Evolutionary conservation across 2,888 invertebrate species (phyloP).

Genomic region (Metacarcinus magister): DNA sequence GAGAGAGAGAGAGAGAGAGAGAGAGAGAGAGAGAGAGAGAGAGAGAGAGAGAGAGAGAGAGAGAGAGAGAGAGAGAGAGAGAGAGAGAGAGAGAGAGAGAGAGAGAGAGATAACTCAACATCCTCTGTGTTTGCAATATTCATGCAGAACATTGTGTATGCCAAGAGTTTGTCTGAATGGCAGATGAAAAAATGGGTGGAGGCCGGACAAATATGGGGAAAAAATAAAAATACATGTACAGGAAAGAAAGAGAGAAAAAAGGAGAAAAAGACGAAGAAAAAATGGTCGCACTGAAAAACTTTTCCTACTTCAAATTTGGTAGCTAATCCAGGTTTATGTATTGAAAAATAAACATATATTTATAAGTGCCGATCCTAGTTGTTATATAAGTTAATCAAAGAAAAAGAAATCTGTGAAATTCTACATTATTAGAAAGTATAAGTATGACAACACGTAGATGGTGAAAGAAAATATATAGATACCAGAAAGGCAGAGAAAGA

Average conservation of each 20-base stretch:
- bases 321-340: background rate
- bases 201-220: background rate
- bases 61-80: no score
- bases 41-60: slow-evolving; percentile 26
- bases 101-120: background rate
- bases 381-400: no score
- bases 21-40: slow-evolving; percentile 26
- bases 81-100: slow-evolving; percentile 34
- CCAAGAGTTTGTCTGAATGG: background rate
- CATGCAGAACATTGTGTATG: background rate
- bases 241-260: background rate
- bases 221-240: background rate
- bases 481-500: background rate
- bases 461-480: background rate
- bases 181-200: background rate
- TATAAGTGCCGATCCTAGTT: no score
- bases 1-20: background rate
- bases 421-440: background rate
- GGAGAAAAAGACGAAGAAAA: background rate
- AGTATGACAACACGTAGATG: background rate
- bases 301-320: background rate
- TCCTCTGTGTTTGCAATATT: slow-evolving; percentile 18
- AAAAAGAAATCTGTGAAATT: no score
- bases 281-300: background rate
- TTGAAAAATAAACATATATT: no score